Base-by-base conservation (phyloP, 2,888 invertebrate genomes). In the Bellardia pandia region DNA sequence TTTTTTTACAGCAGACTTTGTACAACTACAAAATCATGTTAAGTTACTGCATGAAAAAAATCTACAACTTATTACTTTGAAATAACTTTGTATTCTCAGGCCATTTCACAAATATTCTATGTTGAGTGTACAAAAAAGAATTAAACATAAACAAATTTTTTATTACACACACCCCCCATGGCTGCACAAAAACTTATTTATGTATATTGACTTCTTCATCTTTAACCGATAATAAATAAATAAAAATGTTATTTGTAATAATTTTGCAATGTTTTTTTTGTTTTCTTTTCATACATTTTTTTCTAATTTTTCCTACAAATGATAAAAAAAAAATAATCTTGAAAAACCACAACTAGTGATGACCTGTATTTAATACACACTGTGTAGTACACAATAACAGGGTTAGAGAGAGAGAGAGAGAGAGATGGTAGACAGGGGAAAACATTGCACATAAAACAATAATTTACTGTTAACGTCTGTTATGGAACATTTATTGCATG, bases 401-500 rank as follows among this genome's bases (percentile, higher is more conserved):
- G 23, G 23, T 23, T 23, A 23, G 37, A n/a, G 45, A 0, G 5
- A 14, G 2, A 5, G n/a, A 37, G 45, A 33, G 3, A 33, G 40
- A 2, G 42, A 60, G 9, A 13, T 56, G 58, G 40, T 8, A 13
- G 40, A 42, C 16, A 30, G 48, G 40, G 53, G 0, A 14, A 16
- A 79, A 45, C 30, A 1, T 56, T 58, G 58, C 74, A 74, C 72
- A 16, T 30, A 53, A 68, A 66, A 85, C 33, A 68, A 72, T 74
- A 58, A 75, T 60, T 69, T 85, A 58, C 74, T 74, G 72, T 68
- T 85, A 85, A 79, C 62, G 79, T 74, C 56, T 75, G 79, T 69
- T 75, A 79, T 56, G 69, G 62, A 85, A 79, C 51, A 79, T 78
- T 85, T 75, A 69, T 82, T 79, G 74, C 74, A 78, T 68, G 74